Base-by-base conservation (phyloP, 2,797 vertebrate species). In the Anguilla obscura region DNA sequence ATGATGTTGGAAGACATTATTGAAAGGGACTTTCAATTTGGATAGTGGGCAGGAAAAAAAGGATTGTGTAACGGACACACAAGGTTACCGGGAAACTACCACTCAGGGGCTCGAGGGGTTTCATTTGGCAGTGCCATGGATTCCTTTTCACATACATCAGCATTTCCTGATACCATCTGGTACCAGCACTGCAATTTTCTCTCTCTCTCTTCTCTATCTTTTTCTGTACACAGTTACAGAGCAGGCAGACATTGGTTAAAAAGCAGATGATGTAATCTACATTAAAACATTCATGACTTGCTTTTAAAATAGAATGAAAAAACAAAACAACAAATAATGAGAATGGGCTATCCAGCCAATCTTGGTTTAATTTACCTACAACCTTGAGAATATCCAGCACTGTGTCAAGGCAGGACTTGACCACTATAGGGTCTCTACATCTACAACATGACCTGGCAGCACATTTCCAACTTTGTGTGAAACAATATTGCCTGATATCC, bases 251-350 rank as follows among this genome's bases (percentile, higher is more conserved):
- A 48, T 87, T 89, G 88, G 30, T 88, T 91, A 92, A 92, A 92
- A 92, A 92, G 14, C 1, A 90, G 54, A 93, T 91, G 89, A 93
- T 94, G 90, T 90, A 92, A 90, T 90, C 86, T 86, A 88, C 92
- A 71, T 93, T 90, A 91, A 90, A 92, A 92, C 92, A 92, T 90
- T 91, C 5, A 24, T 21, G n/a, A n/a, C 63, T 66, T 66, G 21
- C 24, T 66, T 66, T 66, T 24, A 66, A 66, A 6, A 27, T 24
- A 66, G 8, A 24, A 66, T 24, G 36, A 40, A 66, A 8, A 6
- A 66, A 66, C 5, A n/a, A 52, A 8, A 52, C 12, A 12, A 52
- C 8, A 52, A 52, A 52, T 52, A 12, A 52, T 12, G 52, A 52
- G 52, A 52, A 52, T 1, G 12, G 52, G 52, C 52, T 52, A 52